Base-by-base conservation (phyloP, 2,113 vertebrate genomes). In the Cathartes aura region DNA sequence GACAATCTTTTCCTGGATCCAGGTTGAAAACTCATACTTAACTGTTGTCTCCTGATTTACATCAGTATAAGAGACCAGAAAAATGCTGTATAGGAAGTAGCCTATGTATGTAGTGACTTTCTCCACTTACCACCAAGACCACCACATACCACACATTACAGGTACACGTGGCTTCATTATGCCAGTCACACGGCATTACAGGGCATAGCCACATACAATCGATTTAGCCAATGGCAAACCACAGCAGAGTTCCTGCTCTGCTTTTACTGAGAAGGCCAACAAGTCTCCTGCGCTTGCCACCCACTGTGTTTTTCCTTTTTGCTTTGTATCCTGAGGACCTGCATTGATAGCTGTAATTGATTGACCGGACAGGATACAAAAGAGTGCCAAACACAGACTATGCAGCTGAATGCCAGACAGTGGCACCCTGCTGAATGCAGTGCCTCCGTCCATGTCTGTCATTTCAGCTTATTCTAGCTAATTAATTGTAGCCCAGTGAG, bases 301-400 rank as follows among this genome's bases (percentile, higher is more conserved):
- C 87, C 53, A 29, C 88, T 78, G 90, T 43, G 88, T 62, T 97
- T 68, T 93, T n/a, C 36, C 82, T 79, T 93, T 95, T 87, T 82
- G 72, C 67, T 86, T 78, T 92, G 42, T 92, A 38, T 94, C 95
- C 92, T 23, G 73, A 74, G 96, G 95, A 89, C 75, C 80, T 83
- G 56, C 87, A 93, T 87, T 82, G 84, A 76, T 58, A 76, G 64
- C 30, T 38, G 74, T 34, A 76, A 94, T 93, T 88, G 87, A 90
- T n/a, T 90, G 75, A 29, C 17, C 16, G 0, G 63, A 9, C 10
- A 8, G 82, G 79, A 43, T 88, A 74, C 75, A 78, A 45, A 91
- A 68, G 71, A 36, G 56, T 2, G 20, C 0, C 0, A 4, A 34
- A 58, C 32, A 15, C 2, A 8, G 76, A 23, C 48, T 27, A 3